Conservation (phyloP, 2,797 vertebrate species). For the Limnodromus scolopaceus region DNA sequence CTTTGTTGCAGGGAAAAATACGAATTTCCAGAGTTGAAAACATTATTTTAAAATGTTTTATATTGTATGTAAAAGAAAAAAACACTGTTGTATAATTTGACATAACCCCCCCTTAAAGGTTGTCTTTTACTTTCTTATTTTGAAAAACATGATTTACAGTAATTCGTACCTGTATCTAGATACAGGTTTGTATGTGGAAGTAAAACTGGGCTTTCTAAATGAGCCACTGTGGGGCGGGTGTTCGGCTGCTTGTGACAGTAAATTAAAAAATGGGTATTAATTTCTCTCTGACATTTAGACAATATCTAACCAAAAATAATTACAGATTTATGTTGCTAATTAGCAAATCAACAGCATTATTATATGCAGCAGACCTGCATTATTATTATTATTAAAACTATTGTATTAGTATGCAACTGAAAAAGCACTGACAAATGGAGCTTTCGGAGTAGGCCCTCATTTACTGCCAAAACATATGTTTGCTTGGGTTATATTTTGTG, state of each 20-base stretch:
- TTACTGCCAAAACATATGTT: not conserved
- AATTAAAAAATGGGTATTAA: not conserved
- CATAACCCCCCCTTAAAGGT: not conserved
- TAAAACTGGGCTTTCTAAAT: not conserved
- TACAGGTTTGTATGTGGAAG: not conserved
- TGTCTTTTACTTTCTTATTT: not conserved
- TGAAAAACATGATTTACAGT: not conserved
- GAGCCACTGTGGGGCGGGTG: not conserved
- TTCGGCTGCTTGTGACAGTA: not conserved
- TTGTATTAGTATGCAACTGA: not conserved
- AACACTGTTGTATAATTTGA: not conserved
- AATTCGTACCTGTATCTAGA: not conserved
- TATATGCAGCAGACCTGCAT: not conserved
- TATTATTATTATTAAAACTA: not conserved
- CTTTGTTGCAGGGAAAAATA: not conserved
- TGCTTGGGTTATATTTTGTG: not conserved
- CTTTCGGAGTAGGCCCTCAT: not conserved
- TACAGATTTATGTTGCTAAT: not conserved
- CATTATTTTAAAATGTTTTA: not conserved
- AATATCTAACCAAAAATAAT: not conserved
- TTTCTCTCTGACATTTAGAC: not conserved
- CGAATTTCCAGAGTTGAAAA: not conserved
- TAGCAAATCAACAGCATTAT: not conserved
- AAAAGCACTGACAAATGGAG: not conserved
- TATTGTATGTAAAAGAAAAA: not conserved